These are phyloP conservation scores for Cercopithecus mona DNA, from an alignment of 2,113 vertebrate species.

Conservation along the genomic window DNA sequence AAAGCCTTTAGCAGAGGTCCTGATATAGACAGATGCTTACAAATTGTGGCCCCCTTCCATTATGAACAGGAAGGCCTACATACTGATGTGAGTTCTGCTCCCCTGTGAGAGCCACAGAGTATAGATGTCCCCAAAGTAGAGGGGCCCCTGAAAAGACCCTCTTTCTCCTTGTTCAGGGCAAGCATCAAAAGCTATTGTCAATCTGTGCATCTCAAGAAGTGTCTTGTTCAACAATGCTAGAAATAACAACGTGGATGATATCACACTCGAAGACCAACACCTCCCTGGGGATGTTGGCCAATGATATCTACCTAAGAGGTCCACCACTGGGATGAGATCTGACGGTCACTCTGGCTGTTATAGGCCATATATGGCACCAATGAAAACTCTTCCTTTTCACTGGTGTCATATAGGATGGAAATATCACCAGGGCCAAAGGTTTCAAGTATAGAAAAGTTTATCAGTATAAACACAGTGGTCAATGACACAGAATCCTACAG, in stretches of 20 bases:
- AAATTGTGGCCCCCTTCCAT: not conserved
- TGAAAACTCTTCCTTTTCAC: not conserved
- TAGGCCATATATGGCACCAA: no score
- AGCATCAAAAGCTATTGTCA: not conserved
- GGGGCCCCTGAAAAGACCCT: no score
- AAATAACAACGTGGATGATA: not conserved
- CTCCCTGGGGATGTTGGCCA: not conserved
- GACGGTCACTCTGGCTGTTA: not conserved
- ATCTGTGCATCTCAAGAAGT: not conserved
- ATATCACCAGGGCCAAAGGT: no score
- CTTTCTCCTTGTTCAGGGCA: not conserved
- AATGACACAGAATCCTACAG: not conserved
- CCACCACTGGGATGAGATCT: not conserved
- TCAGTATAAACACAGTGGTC: not conserved
- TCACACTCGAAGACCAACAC: rapidly evolving
- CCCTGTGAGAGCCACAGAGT: not conserved
- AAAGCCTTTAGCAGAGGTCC: not conserved
- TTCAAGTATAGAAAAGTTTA: not conserved
- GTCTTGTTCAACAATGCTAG: no score
- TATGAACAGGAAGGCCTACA: not conserved
- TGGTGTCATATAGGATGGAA: not conserved
- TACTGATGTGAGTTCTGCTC: not conserved
- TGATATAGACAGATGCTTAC: not conserved
- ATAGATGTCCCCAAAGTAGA: not conserved
- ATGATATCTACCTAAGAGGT: not conserved